Evolutionary conservation across 2,797 vertebrate species (phyloP).

Genomic region (Petrocephalus schoutedeni): DNA sequence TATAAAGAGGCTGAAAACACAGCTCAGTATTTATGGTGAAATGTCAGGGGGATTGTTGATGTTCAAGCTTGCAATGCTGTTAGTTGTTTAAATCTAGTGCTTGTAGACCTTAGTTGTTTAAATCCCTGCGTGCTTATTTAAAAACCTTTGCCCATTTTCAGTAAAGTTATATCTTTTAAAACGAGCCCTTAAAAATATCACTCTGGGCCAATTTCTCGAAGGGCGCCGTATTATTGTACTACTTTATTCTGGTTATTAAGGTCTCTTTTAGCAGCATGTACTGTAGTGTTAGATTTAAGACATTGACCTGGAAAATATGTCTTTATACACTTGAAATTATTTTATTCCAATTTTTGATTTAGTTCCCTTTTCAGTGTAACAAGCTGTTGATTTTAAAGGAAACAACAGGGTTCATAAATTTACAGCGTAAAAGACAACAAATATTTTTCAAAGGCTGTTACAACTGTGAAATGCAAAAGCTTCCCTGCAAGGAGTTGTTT

Average conservation of each 20-base stretch:
- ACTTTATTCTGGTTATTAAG: not conserved
- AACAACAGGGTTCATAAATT: not conserved
- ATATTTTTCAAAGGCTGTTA: not conserved
- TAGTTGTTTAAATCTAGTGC: not conserved
- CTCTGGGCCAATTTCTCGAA: not conserved
- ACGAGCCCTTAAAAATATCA: not conserved
- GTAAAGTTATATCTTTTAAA: constrained; percentile 1
- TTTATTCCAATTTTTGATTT: not conserved
- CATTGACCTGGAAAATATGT: not conserved
- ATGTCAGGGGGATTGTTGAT: not conserved
- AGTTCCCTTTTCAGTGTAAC: not conserved
- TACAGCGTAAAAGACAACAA: not conserved
- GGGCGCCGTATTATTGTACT: not conserved
- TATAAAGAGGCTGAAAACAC: not conserved
- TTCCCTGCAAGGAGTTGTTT: not conserved
- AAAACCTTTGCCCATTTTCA: not conserved
- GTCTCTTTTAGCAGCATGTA: not conserved
- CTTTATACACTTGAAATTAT: not conserved
- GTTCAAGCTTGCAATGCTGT: not conserved
- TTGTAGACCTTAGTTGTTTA: constrained; percentile 6
- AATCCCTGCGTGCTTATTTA: constrained; percentile 2
- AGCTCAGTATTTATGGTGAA: not conserved
- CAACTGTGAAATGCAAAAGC: not conserved
- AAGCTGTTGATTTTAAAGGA: not conserved
- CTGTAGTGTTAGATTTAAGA: not conserved